These are phyloP conservation scores for Drosophila suboccidentalis DNA, from an alignment of 2,888 invertebrate species.

Conservation along the genomic window DNA sequence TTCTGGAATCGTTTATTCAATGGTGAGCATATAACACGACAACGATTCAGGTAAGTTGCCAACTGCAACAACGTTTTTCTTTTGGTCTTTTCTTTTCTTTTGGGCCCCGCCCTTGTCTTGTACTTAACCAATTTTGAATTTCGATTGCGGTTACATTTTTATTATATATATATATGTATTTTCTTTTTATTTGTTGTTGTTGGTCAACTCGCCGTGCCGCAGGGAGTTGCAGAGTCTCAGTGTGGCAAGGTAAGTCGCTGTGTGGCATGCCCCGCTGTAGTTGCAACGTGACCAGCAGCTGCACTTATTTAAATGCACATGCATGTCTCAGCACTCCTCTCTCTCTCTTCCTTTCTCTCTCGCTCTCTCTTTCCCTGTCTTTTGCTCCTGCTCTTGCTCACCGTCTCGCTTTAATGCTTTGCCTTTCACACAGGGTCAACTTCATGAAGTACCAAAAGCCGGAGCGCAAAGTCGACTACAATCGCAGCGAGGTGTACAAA, in stretches of 20 bases:
- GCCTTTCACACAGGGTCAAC: slow-evolving; percentile 89
- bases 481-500: slow-evolving; percentile 92
- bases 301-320: slow-evolving; percentile 19
- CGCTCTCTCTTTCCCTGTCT: not conserved
- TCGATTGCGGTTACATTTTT: slow-evolving; percentile 23
- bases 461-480: slow-evolving; percentile 90
- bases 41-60: slow-evolving; percentile 88
- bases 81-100: not conserved
- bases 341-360: slow-evolving; percentile 8
- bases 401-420: not conserved
- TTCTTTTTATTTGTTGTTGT: slow-evolving; percentile 13
- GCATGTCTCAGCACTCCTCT: slow-evolving; percentile 33
- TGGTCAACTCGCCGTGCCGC: slow-evolving; percentile 23
- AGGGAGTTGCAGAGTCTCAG: slow-evolving; percentile 73
- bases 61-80: slow-evolving; percentile 26
- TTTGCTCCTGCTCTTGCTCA: not conserved
- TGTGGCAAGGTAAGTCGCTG: slow-evolving; percentile 56
- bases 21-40: slow-evolving; percentile 85
- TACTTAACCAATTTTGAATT: slow-evolving; percentile 62
- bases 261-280: slow-evolving; percentile 51
- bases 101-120: slow-evolving; percentile 72
- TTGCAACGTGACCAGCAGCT: slow-evolving; percentile 13
- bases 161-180: not conserved
- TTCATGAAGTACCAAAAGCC: slow-evolving; percentile 96
- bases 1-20: slow-evolving; percentile 87